These are phyloP conservation scores for Trypoxylon attenuatum DNA, from an alignment of 2,888 invertebrate species.

Conservation along the genomic window DNA sequence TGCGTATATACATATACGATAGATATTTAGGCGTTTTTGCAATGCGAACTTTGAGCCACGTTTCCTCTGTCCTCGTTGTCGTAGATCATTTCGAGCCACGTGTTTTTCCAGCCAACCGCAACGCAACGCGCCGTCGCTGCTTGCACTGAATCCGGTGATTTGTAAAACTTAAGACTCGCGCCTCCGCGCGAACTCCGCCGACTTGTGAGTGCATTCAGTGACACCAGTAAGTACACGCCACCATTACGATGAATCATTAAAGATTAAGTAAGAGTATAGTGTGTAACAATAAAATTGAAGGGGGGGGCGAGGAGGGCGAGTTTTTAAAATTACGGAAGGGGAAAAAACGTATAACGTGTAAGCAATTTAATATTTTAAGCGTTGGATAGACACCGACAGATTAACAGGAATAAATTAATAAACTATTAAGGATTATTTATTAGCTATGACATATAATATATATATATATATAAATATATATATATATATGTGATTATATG, in stretches of 20 bases:
- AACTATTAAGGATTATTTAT: conserved; percentile 63
- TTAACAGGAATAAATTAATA: conserved; percentile 48
- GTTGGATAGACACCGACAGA: conserved; percentile 50
- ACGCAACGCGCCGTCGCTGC: conserved; percentile 21
- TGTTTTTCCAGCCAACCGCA: conserved; percentile 18
- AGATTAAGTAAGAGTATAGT: conserved; percentile 27
- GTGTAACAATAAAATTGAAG: conserved; percentile 20
- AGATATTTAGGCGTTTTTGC: conserved; percentile 16
- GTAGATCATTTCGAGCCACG: conserved; percentile 25
- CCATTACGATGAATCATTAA: conserved; percentile 40
- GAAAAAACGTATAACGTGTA: conserved; percentile 43
- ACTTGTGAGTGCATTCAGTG: conserved; percentile 38
- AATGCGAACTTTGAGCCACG: conserved; percentile 9
- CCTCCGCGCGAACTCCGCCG: background rate
- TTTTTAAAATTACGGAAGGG: conserved; percentile 43
- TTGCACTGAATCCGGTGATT: conserved; percentile 26
- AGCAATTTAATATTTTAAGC: conserved; percentile 59
- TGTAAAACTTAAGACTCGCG: background rate
- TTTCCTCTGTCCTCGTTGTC: conserved; percentile 35
- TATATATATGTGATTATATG: conserved; percentile 47
- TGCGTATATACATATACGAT: conserved; percentile 4
- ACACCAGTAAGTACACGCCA: conserved; percentile 20
- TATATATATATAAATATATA: conserved; percentile 41
- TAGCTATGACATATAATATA: conserved; percentile 52
- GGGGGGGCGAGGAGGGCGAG: conserved; percentile 16